Evolutionary conservation across 2,797 vertebrate species (phyloP).

Genomic region (Labeo calbasu): DNA sequence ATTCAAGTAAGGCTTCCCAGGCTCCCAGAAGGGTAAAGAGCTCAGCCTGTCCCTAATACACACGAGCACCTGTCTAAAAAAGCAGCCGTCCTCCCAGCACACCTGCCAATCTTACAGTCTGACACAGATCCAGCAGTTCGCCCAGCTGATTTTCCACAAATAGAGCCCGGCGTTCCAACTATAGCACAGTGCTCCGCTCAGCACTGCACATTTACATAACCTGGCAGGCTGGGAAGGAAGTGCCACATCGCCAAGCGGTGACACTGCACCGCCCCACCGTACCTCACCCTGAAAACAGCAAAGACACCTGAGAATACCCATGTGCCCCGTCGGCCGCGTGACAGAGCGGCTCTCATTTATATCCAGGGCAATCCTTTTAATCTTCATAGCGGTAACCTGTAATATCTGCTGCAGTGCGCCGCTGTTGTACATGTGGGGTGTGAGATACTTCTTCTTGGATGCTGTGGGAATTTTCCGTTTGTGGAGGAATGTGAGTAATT

Average conservation of each 20-base stretch:
- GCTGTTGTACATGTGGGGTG: background rate
- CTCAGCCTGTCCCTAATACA: conserved; percentile 55
- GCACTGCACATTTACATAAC: conserved; percentile 65
- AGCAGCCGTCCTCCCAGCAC: conserved; percentile 40
- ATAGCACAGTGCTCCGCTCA: conserved; percentile 64
- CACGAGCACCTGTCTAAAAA: conserved; percentile 69
- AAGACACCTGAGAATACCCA: conserved; percentile 9
- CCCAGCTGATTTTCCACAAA: conserved; percentile 68
- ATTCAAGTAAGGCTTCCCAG: conserved; percentile 36
- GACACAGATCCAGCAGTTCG: conserved; percentile 69
- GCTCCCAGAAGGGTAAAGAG: conserved; percentile 12
- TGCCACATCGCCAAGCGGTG: conserved; percentile 39
- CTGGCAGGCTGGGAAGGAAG: conserved; percentile 49
- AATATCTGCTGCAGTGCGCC: conserved; percentile 13
- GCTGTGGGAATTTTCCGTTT: conserved; percentile 29
- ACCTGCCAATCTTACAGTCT: conserved; percentile 65
- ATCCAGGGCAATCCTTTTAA: conserved; percentile 21
- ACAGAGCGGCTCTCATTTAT: conserved; percentile 29
- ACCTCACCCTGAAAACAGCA: conserved; percentile 6
- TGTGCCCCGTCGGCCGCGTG: background rate
- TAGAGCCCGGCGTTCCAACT: conserved; percentile 68
- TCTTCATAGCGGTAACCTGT: conserved; percentile 4
- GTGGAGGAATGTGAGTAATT: conserved; percentile 46
- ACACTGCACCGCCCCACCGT: conserved; percentile 42
- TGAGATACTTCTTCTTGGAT: background rate